A percentile compares a stretch with the other conserved stretches of the same genome.
Evolutionary conservation across 2,888 invertebrate genomes (phyloP).

Genomic region (Pristionchus exspectatus): DNA sequence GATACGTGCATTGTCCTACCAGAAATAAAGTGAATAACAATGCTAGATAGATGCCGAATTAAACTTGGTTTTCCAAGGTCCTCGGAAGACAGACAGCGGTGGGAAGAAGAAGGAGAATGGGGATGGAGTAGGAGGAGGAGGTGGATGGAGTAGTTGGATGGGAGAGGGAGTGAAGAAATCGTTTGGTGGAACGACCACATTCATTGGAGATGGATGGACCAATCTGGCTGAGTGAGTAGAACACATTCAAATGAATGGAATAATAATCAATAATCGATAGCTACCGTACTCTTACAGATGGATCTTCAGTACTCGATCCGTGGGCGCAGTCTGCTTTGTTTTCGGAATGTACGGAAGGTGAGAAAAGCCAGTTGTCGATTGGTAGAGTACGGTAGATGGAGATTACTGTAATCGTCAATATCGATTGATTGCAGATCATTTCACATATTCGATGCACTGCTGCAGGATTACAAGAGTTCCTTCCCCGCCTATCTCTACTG

Average conservation of each 20-base stretch:
- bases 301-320: not conserved
- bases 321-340: not conserved
- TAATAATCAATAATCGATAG: not conserved
- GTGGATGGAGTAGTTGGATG: not conserved
- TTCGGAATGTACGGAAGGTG: slow-evolving; percentile 23
- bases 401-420: not conserved
- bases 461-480: not conserved
- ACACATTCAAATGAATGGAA: not conserved
- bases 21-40: too few relatives aligned
- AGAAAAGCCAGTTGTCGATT: not conserved
- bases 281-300: not conserved
- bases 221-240: not conserved
- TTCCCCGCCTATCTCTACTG: not conserved
- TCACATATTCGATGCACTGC: not conserved
- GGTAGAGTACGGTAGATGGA: not conserved
- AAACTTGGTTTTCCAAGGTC: not conserved
- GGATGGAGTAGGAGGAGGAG: not conserved
- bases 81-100: not conserved
- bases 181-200: too few relatives aligned
- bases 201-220: not conserved
- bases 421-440: not conserved
- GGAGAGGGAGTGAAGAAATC: not conserved
- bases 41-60: not conserved
- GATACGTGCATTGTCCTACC: too few relatives aligned
- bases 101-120: not conserved